phyloP scores from a whole-genome alignment of 30 jellyfish, hydroid and myxozoan species.

The Sanderia malayensis region DNA sequence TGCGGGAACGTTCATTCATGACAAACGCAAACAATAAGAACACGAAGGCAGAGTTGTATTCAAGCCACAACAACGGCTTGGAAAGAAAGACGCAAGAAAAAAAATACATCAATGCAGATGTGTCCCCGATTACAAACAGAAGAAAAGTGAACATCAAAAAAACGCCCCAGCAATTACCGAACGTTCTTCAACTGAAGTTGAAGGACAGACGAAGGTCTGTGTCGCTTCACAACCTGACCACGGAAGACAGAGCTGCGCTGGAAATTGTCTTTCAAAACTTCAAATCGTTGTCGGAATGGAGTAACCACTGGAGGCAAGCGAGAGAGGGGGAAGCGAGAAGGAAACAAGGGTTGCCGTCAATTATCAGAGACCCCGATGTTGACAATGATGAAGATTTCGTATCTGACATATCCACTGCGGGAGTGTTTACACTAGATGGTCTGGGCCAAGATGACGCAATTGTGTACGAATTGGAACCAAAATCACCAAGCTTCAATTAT shows the following conservation, averaged over 20 bases:
- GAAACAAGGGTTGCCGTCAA: neutral
- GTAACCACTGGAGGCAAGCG: constrained; percentile 35
- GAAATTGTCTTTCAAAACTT: neutral
- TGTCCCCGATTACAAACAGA: constrained; percentile 19
- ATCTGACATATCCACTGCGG: no score
- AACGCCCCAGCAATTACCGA: constrained; percentile 21
- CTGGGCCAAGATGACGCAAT: neutral
- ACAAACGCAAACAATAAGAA: no score
- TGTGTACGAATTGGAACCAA: neutral
- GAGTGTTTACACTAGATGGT: no score
- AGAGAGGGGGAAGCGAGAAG: constrained; percentile 6
- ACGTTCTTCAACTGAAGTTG: constrained; percentile 6
- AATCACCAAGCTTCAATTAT: neutral
- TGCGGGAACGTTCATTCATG: no score
- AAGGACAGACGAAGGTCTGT: constrained; percentile 29
- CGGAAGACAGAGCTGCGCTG: neutral
- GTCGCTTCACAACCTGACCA: constrained; percentile 18
- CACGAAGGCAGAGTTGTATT: no score
- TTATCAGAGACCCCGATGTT: neutral
- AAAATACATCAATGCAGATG: constrained; percentile 1
- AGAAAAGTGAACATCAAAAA: neutral
- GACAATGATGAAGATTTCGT: no score
- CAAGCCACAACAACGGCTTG: no score
- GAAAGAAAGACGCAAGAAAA: neutral
- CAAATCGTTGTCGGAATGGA: constrained; percentile 10